Conservation (phyloP, 1,140 invertebrate species). For the Panulirus ornatus region DNA sequence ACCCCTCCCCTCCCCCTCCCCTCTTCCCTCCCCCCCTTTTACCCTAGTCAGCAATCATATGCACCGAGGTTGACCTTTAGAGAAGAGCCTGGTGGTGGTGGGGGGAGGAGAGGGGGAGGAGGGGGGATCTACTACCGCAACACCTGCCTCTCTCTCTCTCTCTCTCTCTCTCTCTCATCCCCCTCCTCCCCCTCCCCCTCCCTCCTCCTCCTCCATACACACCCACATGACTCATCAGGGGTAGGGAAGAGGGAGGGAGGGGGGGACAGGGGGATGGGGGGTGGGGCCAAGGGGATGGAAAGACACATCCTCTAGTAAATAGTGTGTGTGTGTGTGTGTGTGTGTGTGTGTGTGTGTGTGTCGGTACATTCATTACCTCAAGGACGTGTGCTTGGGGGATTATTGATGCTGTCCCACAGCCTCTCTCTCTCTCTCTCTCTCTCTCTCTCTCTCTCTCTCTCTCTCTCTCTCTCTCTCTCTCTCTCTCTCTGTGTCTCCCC, state of each 20-base stretch:
- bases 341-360: slow-evolving; percentile 20
- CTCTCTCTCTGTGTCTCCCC: too few relatives aligned
- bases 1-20: too few relatives aligned
- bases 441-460: background rate
- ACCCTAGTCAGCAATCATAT: too few relatives aligned
- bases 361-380: background rate
- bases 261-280: background rate
- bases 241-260: background rate
- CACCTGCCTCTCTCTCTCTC: too few relatives aligned
- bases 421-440: background rate
- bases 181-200: too few relatives aligned
- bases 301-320: background rate
- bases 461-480: too few relatives aligned
- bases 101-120: background rate
- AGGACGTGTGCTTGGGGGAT: slow-evolving; percentile 2
- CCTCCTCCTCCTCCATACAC: too few relatives aligned
- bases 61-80: too few relatives aligned
- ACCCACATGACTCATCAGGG: background rate
- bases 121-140: too few relatives aligned
- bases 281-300: background rate
- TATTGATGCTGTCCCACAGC: background rate
- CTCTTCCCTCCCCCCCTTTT: too few relatives aligned
- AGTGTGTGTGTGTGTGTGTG: background rate
- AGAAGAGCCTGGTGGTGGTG: too few relatives aligned
- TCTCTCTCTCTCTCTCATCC: background rate